Conservation (phyloP, 2,888 invertebrate genomes). For the Pollenia labialis region DNA sequence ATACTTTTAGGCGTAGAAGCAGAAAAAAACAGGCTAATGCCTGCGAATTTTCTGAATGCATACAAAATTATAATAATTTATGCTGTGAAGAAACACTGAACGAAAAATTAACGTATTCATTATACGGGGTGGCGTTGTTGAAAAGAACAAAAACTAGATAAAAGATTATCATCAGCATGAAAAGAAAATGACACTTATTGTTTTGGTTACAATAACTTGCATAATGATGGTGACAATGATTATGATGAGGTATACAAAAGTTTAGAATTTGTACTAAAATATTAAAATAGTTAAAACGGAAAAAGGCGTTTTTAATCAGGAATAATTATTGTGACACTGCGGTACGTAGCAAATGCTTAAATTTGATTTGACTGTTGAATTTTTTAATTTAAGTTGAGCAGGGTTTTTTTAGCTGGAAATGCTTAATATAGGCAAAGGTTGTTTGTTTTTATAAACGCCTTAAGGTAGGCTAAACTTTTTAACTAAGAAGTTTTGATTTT, state of each 20-base stretch:
- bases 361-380: slow-evolving; percentile 4
- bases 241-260: slow-evolving; percentile 28
- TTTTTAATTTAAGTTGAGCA: background rate
- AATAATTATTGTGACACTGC: background rate
- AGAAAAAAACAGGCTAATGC: slow-evolving; percentile 39
- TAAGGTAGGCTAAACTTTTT: background rate
- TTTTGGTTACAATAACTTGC: slow-evolving; percentile 54
- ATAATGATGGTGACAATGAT: slow-evolving; percentile 57
- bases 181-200: slow-evolving; percentile 69
- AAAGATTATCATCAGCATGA: slow-evolving; percentile 50
- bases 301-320: slow-evolving; percentile 29
- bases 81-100: slow-evolving; percentile 50
- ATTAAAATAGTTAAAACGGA: background rate
- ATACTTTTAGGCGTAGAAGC: slow-evolving; percentile 23
- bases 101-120: slow-evolving; percentile 49
- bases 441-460: background rate
- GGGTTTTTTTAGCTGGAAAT: background rate
- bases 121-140: slow-evolving; percentile 5
- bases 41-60: slow-evolving; percentile 45
- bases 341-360: background rate
- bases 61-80: slow-evolving; percentile 65
- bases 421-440: background rate
- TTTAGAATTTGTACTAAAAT: slow-evolving; percentile 25
- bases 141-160: slow-evolving; percentile 6
- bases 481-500: too few species aligned